A percentile compares a stretch with the other conserved stretches of the same genome.
These are phyloP conservation scores for Oscheius sp. DNA, from an alignment of 2,888 invertebrate species.

Conservation along the genomic window DNA sequence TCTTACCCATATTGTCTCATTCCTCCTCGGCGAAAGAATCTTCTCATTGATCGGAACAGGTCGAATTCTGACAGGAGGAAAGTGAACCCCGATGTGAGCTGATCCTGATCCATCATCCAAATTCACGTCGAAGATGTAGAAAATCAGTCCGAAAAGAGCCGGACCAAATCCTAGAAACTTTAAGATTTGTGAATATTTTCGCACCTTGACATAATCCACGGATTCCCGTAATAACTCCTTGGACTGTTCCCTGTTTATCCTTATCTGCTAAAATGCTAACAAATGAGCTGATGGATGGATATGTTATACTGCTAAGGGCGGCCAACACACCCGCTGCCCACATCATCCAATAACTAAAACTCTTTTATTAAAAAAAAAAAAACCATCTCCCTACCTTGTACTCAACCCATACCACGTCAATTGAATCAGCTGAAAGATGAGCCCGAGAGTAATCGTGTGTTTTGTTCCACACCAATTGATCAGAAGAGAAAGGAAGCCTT, in stretches of 20 bases:
- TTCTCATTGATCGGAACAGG: slow-evolving; percentile 40
- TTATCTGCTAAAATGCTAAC: slow-evolving; percentile 95
- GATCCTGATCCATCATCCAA: slow-evolving; percentile 77
- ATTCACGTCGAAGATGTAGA: slow-evolving; percentile 97
- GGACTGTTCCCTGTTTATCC: slow-evolving; percentile 94
- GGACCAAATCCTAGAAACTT: slow-evolving; percentile 82
- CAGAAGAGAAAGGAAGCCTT: slow-evolving; percentile 36
- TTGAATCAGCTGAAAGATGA: slow-evolving; percentile 94
- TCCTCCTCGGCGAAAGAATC: slow-evolving; percentile 53
- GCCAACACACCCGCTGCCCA: slow-evolving; percentile 97
- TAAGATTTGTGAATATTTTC: too few relatives aligned
- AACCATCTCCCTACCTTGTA: slow-evolving; percentile 50
- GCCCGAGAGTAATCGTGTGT: slow-evolving; percentile 94
- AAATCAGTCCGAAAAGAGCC: slow-evolving; percentile 96
- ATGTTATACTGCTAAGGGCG: slow-evolving; percentile 93
- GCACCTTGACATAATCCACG: slow-evolving; percentile 93
- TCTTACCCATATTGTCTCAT: slow-evolving; percentile 47
- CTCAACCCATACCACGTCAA: slow-evolving; percentile 79
- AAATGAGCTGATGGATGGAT: slow-evolving; percentile 98
- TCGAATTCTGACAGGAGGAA: slow-evolving; percentile 34
- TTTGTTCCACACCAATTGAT: slow-evolving; percentile 82
- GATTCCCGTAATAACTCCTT: slow-evolving; percentile 98
- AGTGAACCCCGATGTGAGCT: slow-evolving; percentile 55
- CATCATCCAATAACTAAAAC: slow-evolving; percentile 82
- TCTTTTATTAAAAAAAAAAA: not conserved